Evolutionary conservation across 2,797 vertebrate genomes (phyloP).

Genomic region (Hapalemur alaotrensis): DNA sequence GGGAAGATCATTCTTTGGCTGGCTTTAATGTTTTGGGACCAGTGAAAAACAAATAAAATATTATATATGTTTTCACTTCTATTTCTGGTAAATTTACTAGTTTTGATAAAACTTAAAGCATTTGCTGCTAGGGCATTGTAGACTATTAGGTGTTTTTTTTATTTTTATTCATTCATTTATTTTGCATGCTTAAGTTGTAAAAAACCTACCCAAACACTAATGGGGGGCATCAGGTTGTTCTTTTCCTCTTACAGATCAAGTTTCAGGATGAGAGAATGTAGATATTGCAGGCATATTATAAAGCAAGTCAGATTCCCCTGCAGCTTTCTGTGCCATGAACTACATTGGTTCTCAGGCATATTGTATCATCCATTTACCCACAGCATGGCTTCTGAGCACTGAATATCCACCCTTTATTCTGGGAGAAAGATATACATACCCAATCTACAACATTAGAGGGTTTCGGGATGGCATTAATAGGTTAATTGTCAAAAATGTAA

Average conservation of each 20-base stretch:
- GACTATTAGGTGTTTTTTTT: background rate
- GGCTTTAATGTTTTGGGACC: background rate
- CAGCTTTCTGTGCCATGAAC: background rate
- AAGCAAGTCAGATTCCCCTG: background rate
- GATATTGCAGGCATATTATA: background rate
- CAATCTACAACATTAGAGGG: background rate
- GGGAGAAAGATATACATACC: background rate
- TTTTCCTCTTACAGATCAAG: background rate
- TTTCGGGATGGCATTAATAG: background rate
- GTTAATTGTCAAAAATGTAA: slow-evolving; percentile 25
- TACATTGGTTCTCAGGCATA: background rate
- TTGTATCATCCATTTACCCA: background rate
- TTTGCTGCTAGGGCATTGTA: background rate
- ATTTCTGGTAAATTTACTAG: background rate
- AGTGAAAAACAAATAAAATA: background rate
- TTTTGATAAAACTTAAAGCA: background rate
- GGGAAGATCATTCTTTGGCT: background rate
- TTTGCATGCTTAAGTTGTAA: background rate
- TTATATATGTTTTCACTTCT: background rate
- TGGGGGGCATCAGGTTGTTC: background rate
- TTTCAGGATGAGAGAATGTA: background rate
- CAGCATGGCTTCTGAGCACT: background rate
- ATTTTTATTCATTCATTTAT: background rate
- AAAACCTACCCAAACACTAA: background rate
- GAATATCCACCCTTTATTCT: background rate